Evolutionary conservation across 2,113 vertebrate genomes (phyloP), one percentile per base, ranked within the genome.

Genomic region (Melanocharis versteri): DNA sequence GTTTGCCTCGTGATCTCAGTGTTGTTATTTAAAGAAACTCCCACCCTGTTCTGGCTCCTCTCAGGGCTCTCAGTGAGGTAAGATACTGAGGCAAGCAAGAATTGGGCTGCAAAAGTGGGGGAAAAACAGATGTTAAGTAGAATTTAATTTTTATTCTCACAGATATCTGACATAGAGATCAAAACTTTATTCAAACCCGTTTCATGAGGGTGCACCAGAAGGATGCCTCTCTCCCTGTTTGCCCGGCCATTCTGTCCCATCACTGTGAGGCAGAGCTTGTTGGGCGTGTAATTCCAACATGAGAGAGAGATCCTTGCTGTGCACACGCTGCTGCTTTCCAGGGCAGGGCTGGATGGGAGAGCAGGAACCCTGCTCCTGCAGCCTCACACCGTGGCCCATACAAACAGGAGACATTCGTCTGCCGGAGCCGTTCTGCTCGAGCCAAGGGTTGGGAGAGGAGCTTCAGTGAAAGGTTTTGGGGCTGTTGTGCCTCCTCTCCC

Each of bases 201-300:
- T 50, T n/a, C 45, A 24, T 3, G 22, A 39, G 42, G 47, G 16
- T 10, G 23, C 58, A 26, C 5, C 47, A 26, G 42, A 18, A 75
- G 50, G 57, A 15, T 7, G 53, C 37, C 22, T 70, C 35, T 31
- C 45, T 50, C 35, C 37, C 58, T 44, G 57, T 8, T 9, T 27
- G 22, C 42, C 16, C 0, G 0, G 7, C 28, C 50, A 1, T n/a
- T 45, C 13, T 7, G 5, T 11, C 5, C 11, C 15, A 1, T 7
- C 42, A 3, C 60, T 86, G 54, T 3, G 1, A 89, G 60, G 83
- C 5, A 2, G 42, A 62, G 56, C 56, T 79, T 15, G 71, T 12
- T n/a, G 89, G 47, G 35, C 54, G 30, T 4, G 30, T 4, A 44
- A 66, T 50, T 50, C 50, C 80, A 64, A n/a, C 60, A 22, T 0